Conservation (phyloP, 2,888 invertebrate genomes). For the Colletes collaris region DNA sequence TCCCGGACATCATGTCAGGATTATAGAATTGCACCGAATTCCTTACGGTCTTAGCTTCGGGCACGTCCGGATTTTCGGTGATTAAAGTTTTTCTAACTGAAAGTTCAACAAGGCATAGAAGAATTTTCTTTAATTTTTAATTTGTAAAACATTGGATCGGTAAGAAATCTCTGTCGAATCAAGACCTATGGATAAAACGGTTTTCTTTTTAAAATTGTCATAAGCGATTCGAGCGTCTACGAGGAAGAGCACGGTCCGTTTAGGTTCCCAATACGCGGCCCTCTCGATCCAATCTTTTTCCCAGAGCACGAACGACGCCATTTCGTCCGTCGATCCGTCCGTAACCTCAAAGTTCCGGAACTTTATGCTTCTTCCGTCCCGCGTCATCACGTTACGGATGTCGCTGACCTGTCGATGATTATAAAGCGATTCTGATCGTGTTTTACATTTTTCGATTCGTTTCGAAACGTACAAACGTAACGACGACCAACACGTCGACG, state of each 20-base stretch:
- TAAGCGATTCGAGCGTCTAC: constrained; percentile 87
- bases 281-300: constrained; percentile 88
- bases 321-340: constrained; percentile 86
- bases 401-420: constrained; percentile 83
- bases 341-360: constrained; percentile 87
- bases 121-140: not conserved
- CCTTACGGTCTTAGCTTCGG: constrained; percentile 86
- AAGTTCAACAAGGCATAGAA: constrained; percentile 18
- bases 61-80: constrained; percentile 89
- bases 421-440: too few species aligned
- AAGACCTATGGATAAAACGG: constrained; percentile 57
- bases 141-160: too few species aligned
- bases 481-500: constrained; percentile 89
- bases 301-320: constrained; percentile 87
- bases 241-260: constrained; percentile 88
- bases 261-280: constrained; percentile 87
- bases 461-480: constrained; percentile 84
- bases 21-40: constrained; percentile 53
- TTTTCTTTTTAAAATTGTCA: constrained; percentile 78
- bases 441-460: not conserved
- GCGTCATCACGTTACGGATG: constrained; percentile 86
- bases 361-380: constrained; percentile 85
- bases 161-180: not conserved
- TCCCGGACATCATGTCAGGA: constrained; percentile 65
- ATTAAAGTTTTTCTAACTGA: constrained; percentile 85